phyloP scores from a whole-genome alignment of 2,888 invertebrate genomes.

The Opisthograptis luteolata region DNA sequence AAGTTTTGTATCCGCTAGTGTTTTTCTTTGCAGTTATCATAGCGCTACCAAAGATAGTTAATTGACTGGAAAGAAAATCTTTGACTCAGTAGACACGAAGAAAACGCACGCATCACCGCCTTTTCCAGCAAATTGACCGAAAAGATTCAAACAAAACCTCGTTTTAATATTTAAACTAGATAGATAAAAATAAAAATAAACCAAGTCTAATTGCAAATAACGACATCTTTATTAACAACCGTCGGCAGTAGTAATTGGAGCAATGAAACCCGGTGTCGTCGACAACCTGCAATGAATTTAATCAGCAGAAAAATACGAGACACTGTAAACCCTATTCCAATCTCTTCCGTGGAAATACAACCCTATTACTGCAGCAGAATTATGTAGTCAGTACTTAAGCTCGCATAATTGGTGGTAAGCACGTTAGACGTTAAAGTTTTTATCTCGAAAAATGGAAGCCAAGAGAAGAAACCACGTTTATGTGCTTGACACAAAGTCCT shows the following conservation, averaged over 20 bases:
- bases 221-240: not conserved
- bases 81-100: too few species aligned
- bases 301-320: slow-evolving; percentile 36
- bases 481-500: too few species aligned
- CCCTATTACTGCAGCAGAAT: slow-evolving; percentile 14
- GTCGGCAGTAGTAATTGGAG: slow-evolving; percentile 7
- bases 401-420: not conserved
- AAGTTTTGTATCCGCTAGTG: too few species aligned
- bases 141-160: not conserved
- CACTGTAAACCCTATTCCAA: slow-evolving; percentile 27
- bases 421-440: not conserved
- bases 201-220: slow-evolving; percentile 2
- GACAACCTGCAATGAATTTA: slow-evolving; percentile 36
- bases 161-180: not conserved
- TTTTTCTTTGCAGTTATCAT: too few species aligned
- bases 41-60: too few species aligned
- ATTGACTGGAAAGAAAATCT: too few species aligned
- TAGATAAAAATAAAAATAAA: not conserved
- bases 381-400: slow-evolving; percentile 4
- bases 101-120: too few species aligned
- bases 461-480: too few species aligned
- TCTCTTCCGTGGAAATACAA: slow-evolving; percentile 9
- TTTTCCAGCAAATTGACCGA: not conserved
- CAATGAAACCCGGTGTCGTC: slow-evolving; percentile 11
- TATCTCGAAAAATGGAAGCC: not conserved